Conservation (phyloP, 2,888 invertebrate species). For the Bellardia pandia region DNA sequence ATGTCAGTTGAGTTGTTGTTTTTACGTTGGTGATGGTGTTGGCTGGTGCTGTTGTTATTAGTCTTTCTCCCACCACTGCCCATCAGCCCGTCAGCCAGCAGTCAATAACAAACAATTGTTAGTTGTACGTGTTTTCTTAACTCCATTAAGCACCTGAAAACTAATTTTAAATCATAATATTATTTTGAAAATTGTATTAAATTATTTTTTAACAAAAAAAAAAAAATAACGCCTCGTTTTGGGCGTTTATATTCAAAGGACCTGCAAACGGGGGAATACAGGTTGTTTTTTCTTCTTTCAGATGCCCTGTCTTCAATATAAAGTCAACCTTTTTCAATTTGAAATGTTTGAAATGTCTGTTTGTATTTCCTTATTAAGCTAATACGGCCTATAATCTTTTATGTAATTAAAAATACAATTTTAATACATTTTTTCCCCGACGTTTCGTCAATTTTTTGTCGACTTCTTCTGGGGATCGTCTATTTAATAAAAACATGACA, state of each 20-base stretch:
- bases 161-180: slow-evolving; percentile 64
- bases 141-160: slow-evolving; percentile 51
- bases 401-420: no score
- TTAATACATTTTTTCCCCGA: no score
- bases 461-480: no score
- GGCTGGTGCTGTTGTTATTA: slow-evolving; percentile 36
- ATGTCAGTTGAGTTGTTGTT: slow-evolving; percentile 35
- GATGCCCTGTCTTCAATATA: no score
- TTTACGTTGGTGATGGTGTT: slow-evolving; percentile 23
- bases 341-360: no score
- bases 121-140: slow-evolving; percentile 54
- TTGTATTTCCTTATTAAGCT: no score
- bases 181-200: slow-evolving; percentile 36
- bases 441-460: no score
- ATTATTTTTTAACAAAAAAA: slow-evolving; percentile 10
- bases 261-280: no score
- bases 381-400: no score
- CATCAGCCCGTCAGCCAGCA: not conserved
- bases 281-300: no score
- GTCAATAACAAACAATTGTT: slow-evolving; percentile 57
- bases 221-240: not conserved
- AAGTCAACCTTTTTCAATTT: no score
- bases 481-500: no score
- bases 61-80: slow-evolving; percentile 39
- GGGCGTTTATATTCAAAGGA: not conserved